Evolutionary conservation across 2,888 invertebrate species (phyloP).

Genomic region (Oegoconia quadripuncta): DNA sequence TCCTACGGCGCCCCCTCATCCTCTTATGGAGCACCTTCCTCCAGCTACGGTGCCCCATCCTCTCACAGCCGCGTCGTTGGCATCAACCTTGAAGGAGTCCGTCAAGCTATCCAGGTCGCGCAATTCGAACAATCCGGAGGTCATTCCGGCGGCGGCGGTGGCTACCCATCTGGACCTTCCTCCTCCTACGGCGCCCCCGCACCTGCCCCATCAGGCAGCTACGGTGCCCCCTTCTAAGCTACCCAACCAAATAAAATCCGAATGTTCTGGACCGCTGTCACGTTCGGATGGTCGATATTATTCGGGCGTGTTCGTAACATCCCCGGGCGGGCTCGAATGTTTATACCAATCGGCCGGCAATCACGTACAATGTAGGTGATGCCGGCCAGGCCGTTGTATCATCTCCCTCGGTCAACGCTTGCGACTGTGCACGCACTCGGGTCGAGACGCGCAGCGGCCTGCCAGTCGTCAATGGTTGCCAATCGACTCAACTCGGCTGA

Average conservation of each 20-base stretch:
- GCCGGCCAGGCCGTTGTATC: constrained; percentile 43
- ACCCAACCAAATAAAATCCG: constrained; percentile 28
- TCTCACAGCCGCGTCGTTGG: constrained; percentile 85
- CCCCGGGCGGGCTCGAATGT: constrained; percentile 55
- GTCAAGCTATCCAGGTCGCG: constrained; percentile 92
- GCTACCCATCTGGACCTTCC: constrained; percentile 76
- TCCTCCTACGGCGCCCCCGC: constrained; percentile 80
- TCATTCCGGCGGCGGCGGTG: constrained; percentile 53
- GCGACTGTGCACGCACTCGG: constrained; percentile 77
- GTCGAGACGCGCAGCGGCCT: constrained; percentile 54
- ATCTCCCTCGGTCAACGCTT: constrained; percentile 58
- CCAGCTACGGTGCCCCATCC: constrained; percentile 83
- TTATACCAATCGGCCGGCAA: constrained; percentile 49
- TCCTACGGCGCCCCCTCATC: constrained; percentile 81
- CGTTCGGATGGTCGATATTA: constrained; percentile 44
- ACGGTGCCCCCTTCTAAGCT: constrained; percentile 82
- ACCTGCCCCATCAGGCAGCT: constrained; percentile 82
- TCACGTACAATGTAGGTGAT: constrained; percentile 76
- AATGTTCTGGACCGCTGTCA: constrained; percentile 28
- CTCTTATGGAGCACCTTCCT: constrained; percentile 82
- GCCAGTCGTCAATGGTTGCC: constrained; percentile 58
- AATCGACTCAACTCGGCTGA: constrained; percentile 1
- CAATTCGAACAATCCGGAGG: constrained; percentile 85
- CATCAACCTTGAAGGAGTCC: constrained; percentile 90
- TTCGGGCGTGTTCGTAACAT: constrained; percentile 52